These are phyloP conservation scores for Pachydiplax longipennis DNA, from an alignment of 2,888 invertebrate species.

Conservation along the genomic window DNA sequence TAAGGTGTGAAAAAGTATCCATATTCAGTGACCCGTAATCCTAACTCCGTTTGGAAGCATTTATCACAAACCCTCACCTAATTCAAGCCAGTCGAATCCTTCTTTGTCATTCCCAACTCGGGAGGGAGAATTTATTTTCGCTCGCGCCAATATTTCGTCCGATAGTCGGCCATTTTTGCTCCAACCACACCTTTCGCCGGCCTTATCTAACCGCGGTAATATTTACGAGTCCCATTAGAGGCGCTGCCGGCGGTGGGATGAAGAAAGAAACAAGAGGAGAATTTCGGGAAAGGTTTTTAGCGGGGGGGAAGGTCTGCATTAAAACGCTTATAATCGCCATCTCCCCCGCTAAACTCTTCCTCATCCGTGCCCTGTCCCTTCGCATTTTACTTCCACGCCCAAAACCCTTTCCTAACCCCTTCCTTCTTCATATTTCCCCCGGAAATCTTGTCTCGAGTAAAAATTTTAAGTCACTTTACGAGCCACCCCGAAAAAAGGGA, in stretches of 20 bases:
- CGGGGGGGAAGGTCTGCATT: conserved; percentile 2
- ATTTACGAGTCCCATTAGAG: conserved; percentile 36
- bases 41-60: too few relatives aligned
- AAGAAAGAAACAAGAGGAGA: conserved; percentile 29
- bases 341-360: conserved; percentile 1
- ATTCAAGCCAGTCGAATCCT: too few relatives aligned
- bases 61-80: too few relatives aligned
- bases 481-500: neutral
- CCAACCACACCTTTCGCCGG: neutral
- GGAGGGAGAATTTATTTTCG: neutral
- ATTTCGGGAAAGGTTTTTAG: neutral
- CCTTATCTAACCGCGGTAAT: conserved; percentile 37
- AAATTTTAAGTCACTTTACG: conserved; percentile 25
- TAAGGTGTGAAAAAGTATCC: too few relatives aligned
- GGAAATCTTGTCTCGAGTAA: conserved; percentile 12
- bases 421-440: neutral
- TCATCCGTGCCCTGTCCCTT: neutral
- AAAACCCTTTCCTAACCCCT: neutral
- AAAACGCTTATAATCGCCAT: conserved; percentile 29
- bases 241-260: conserved; percentile 16
- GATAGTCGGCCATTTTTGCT: conserved; percentile 9
- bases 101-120: too few relatives aligned
- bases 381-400: neutral
- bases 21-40: too few relatives aligned
- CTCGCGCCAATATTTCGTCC: neutral